Percentiles rank a stretch among this genome's conserved stretches.
Conservation (phyloP, 2,113 vertebrate genomes). For the Clarias gariepinus region DNA sequence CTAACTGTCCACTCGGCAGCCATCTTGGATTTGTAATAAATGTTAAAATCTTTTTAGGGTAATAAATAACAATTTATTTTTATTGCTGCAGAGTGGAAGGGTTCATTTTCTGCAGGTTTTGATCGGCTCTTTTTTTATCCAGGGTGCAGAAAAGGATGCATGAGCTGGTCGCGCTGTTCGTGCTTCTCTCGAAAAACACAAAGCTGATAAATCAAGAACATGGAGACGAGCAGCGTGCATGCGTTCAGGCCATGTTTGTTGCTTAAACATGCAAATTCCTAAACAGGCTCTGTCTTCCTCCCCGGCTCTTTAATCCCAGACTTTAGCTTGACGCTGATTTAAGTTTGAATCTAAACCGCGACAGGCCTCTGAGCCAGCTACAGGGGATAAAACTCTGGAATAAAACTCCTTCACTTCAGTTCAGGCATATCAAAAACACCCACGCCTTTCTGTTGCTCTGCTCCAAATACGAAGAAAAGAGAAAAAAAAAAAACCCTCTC, state of each 20-base stretch:
- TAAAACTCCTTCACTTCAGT: conserved; percentile 12
- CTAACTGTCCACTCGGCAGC: background rate
- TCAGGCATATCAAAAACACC: conserved; percentile 38
- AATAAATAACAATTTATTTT: no score
- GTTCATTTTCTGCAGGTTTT: background rate
- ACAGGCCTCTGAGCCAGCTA: conserved; percentile 8
- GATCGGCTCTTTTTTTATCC: background rate
- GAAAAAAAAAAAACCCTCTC: background rate
- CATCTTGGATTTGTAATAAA: background rate
- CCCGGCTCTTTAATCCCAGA: conserved; percentile 27
- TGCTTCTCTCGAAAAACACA: background rate
- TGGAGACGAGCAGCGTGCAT: background rate
- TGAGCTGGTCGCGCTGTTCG: background rate
- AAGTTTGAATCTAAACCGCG: background rate
- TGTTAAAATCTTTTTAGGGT: background rate
- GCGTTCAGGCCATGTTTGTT: background rate
- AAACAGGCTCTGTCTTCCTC: background rate
- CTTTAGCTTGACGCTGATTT: conserved; percentile 31
- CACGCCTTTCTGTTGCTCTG: conserved; percentile 3
- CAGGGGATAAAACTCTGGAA: conserved; percentile 18
- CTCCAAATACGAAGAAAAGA: background rate
- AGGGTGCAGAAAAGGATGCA: background rate
- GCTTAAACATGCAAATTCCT: background rate
- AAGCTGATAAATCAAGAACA: background rate
- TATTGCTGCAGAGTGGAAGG: background rate